Evolutionary conservation across 2,797 vertebrate genomes (phyloP), one percentile per base, ranked within the genome.

Genomic region (Scolopax bukidnonensis): DNA sequence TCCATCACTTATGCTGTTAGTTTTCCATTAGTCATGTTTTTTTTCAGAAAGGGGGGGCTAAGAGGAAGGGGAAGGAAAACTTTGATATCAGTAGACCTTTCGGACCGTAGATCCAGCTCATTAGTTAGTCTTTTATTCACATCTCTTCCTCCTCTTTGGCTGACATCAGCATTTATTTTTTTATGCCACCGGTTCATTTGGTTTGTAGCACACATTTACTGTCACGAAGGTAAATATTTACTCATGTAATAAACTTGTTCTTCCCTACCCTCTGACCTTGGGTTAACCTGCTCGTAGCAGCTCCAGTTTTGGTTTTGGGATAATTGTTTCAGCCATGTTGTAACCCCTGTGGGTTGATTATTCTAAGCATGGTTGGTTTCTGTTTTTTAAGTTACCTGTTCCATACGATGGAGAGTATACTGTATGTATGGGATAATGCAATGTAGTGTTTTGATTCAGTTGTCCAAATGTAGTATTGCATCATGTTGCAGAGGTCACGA

Each of bases 221-320:
- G 89, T 92, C 0, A 12, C 23, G 91, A 90, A 80, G 92, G 95
- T 97, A 96, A 97, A 97, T 87, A 92, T 94, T 97, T 96, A 96
- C 94, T 90, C 38, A 3, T 40, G 51, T 59, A 81, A 74, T 86
- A 87, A 90, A 53, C 54, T 53, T 73, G 43, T 84, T 89, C 91
- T 92, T 96, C 70, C 54, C 47, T 61, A 13, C 56, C 63, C 68
- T 95, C 71, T 81, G 87, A 88, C 95, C 84, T 96, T 93, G 78
- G 74, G 40, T 75, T 89, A 83, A n/a, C 53, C 64, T 70, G 27
- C 65, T 50, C 7, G 0, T 33, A 68, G 21, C 61, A 64, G 63
- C 54, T 57, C 51, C 1, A 1, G 6, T 47, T 61, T 67, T 48
- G 43, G 60, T 79, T 87, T 77, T 43, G 5, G 4, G n/a, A 14